A percentile compares a stretch with the other conserved stretches of the same genome.
Conservation (phyloP, 2,888 invertebrate species). For the Unio pictorum region DNA sequence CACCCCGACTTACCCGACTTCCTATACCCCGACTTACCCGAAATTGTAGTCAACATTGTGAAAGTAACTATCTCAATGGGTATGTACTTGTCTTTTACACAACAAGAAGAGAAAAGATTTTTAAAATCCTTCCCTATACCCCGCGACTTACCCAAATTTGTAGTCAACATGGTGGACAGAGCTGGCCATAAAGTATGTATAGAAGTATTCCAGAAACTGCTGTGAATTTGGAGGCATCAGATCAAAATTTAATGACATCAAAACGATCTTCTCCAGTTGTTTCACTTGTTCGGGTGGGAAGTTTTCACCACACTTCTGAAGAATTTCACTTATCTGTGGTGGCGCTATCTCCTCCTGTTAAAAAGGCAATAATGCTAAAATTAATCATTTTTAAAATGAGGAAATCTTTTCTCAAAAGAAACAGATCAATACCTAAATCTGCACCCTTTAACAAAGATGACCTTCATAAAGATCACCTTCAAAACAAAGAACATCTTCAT, state of each 20-base stretch:
- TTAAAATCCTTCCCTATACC: too few relatives aligned
- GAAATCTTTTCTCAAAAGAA: background rate
- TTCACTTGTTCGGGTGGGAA: conserved; percentile 50
- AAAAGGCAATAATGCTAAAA: background rate
- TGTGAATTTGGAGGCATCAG: conserved; percentile 56
- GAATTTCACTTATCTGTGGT: conserved; percentile 53
- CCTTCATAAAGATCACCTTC: too few relatives aligned
- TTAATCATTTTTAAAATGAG: background rate
- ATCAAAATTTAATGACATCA: conserved; percentile 53
- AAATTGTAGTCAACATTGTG: conserved; percentile 5
- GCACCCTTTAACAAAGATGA: too few relatives aligned
- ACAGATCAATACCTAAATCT: too few relatives aligned
- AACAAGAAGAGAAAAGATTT: too few relatives aligned
- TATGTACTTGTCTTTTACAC: too few relatives aligned
- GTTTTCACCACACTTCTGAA: conserved; percentile 42
- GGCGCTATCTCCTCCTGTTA: conserved; percentile 59
- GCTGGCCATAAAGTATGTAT: conserved; percentile 29
- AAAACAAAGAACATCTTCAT: too few relatives aligned
- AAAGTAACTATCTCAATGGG: too few relatives aligned
- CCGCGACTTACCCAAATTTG: too few relatives aligned
- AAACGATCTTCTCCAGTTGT: conserved; percentile 53
- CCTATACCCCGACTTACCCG: too few relatives aligned
- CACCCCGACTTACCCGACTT: too few relatives aligned
- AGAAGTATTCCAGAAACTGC: conserved; percentile 58
- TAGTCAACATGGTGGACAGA: conserved; percentile 9